Percentiles rank a stretch among this genome's conserved stretches.
phyloP scores from a whole-genome alignment of 2,888 invertebrate species.

The Colostygia pectinataria region DNA sequence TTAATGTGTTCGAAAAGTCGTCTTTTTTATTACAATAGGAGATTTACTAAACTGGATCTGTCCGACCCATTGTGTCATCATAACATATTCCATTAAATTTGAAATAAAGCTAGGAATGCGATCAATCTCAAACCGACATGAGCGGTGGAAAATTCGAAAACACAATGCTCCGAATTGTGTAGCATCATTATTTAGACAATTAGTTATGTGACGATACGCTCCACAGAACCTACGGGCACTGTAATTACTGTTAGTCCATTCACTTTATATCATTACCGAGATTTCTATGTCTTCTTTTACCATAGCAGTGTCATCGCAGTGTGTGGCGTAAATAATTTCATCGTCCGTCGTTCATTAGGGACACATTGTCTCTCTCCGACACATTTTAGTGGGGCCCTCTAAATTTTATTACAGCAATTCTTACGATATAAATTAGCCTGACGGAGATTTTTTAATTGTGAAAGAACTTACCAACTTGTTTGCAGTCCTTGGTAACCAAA shows the following conservation, averaged over 20 bases:
- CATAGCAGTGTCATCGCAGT: constrained; percentile 60
- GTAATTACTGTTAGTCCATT: constrained; percentile 77
- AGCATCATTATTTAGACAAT: constrained; percentile 56
- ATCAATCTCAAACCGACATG: constrained; percentile 34
- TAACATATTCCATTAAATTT: constrained; percentile 63
- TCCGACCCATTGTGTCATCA: constrained; percentile 59
- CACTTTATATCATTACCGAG: constrained; percentile 76
- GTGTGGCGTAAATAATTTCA: constrained; percentile 80
- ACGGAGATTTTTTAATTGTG: constrained; percentile 39
- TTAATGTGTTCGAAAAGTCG: constrained; percentile 79
- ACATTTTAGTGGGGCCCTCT: constrained; percentile 66
- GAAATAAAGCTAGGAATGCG: constrained; percentile 47
- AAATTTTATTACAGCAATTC: constrained; percentile 67
- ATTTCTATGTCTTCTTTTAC: constrained; percentile 75
- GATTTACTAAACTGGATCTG: constrained; percentile 68
- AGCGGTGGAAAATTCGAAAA: constrained; percentile 39
- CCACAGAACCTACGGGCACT: constrained; percentile 61
- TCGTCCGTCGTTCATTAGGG: constrained; percentile 70
- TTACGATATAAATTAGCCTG: constrained; percentile 48
- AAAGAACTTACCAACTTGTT: constrained; percentile 37
- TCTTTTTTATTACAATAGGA: constrained; percentile 78
- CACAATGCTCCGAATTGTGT: constrained; percentile 41
- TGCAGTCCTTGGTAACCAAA: constrained; percentile 57
- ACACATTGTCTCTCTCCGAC: constrained; percentile 66
- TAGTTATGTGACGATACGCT: constrained; percentile 73